These are phyloP conservation scores for Eurystomus gularis DNA, from an alignment of 2,113 vertebrate genomes.

Conservation along the genomic window DNA sequence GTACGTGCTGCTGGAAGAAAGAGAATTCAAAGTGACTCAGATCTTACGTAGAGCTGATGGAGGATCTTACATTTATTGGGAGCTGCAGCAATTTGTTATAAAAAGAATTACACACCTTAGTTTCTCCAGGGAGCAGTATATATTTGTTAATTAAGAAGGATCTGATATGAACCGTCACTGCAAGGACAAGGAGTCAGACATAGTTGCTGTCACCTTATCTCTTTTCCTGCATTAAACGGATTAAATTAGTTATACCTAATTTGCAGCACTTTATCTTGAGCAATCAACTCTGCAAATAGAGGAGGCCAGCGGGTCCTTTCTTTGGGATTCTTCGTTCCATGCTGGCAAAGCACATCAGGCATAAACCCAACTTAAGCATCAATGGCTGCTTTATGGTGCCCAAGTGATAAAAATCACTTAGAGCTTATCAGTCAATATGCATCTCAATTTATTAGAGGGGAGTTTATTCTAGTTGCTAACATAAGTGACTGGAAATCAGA, in stretches of 20 bases:
- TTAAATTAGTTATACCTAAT: slow-evolving; percentile 3
- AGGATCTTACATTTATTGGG: background rate
- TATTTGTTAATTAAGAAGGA: background rate
- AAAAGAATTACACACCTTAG: background rate
- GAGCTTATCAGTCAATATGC: background rate
- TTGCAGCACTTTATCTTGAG: background rate
- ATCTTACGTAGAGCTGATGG: background rate
- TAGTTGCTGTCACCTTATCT: background rate
- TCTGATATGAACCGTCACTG: background rate
- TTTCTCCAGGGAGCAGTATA: background rate
- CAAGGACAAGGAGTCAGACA: background rate
- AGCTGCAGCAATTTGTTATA: background rate
- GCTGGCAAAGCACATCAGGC: background rate
- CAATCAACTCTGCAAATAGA: background rate
- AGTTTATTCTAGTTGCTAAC: background rate
- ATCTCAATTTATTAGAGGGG: background rate
- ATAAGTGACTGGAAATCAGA: background rate
- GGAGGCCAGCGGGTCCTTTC: background rate
- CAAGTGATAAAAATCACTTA: background rate
- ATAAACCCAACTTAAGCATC: background rate
- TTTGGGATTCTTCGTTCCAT: background rate
- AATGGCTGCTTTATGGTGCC: background rate
- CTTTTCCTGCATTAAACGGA: background rate
- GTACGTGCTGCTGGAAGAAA: background rate
- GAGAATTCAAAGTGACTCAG: background rate